Conservation (phyloP, 2,113 vertebrate species). For the Xiphophorus maculatus region DNA sequence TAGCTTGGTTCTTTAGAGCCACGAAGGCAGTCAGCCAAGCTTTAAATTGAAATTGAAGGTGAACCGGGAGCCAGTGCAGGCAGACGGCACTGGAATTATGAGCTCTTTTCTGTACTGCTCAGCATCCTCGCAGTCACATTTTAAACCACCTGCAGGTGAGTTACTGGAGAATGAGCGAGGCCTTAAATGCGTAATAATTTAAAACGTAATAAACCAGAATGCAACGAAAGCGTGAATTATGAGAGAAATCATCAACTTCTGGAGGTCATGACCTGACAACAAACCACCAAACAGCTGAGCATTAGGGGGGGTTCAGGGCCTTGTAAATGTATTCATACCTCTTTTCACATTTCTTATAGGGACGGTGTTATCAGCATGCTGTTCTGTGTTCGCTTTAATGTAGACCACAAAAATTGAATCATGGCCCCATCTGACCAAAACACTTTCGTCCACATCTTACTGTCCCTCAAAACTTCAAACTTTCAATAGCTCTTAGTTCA, state of each 20-base stretch:
- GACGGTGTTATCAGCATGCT: not conserved
- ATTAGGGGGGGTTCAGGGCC: not conserved
- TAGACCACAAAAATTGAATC: too few relatives aligned
- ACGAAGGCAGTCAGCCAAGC: not conserved
- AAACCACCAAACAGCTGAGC: not conserved
- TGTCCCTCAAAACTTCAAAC: too few relatives aligned
- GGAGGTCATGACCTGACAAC: not conserved
- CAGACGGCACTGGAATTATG: not conserved
- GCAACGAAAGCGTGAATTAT: not conserved
- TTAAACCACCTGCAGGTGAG: not conserved
- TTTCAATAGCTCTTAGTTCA: too few relatives aligned
- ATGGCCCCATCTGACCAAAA: too few relatives aligned
- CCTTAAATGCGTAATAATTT: not conserved
- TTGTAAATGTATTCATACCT: not conserved
- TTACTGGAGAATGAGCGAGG: not conserved
- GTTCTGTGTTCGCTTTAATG: not conserved
- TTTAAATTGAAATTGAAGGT: constrained; percentile 16
- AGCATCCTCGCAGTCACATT: not conserved
- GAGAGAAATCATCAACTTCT: not conserved
- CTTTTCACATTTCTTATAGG: not conserved
- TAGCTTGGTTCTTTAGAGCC: not conserved
- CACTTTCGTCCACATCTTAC: too few relatives aligned
- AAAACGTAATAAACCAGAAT: not conserved
- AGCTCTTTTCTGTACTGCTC: not conserved
- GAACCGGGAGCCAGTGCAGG: not conserved